Evolutionary conservation across 2,888 invertebrate species (phyloP).

Genomic region (Drosophila leonis): DNA sequence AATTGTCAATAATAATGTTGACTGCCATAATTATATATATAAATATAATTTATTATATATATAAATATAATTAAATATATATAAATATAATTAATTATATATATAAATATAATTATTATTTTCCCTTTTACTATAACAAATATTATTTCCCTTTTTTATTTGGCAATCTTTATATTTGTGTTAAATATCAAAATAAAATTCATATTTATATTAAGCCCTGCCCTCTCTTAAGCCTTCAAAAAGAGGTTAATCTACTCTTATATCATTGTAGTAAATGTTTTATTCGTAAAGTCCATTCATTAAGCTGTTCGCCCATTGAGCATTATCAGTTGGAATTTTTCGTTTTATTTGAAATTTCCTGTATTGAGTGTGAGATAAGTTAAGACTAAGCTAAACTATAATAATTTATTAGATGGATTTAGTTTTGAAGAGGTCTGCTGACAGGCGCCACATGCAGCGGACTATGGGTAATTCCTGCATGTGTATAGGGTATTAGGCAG

Average conservation of each 20-base stretch:
- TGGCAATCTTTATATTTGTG: not conserved
- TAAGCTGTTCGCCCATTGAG: constrained; percentile 1
- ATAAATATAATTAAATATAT: too few relatives aligned
- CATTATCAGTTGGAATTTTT: constrained; percentile 32
- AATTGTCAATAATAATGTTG: not conserved
- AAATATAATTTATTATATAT: too few relatives aligned
- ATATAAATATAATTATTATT: too few relatives aligned
- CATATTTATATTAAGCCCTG: not conserved
- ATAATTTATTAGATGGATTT: constrained; percentile 18
- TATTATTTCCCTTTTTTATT: not conserved
- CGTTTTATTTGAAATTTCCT: constrained; percentile 48
- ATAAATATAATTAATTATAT: too few relatives aligned
- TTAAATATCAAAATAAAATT: not conserved
- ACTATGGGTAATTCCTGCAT: constrained; percentile 1
- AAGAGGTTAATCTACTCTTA: not conserved
- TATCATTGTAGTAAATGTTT: not conserved
- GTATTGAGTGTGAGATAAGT: constrained; percentile 33
- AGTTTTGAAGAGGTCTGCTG: not conserved
- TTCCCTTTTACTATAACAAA: not conserved
- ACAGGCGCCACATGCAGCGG: not conserved
- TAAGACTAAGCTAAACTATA: constrained; percentile 13
- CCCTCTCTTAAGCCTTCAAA: not conserved
- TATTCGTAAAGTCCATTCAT: constrained; percentile 4
- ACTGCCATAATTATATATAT: not conserved
- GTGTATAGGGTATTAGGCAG: constrained; percentile 26